phyloP scores from a whole-genome alignment of 2,113 vertebrate species.

The Peromyscus polionotus region DNA sequence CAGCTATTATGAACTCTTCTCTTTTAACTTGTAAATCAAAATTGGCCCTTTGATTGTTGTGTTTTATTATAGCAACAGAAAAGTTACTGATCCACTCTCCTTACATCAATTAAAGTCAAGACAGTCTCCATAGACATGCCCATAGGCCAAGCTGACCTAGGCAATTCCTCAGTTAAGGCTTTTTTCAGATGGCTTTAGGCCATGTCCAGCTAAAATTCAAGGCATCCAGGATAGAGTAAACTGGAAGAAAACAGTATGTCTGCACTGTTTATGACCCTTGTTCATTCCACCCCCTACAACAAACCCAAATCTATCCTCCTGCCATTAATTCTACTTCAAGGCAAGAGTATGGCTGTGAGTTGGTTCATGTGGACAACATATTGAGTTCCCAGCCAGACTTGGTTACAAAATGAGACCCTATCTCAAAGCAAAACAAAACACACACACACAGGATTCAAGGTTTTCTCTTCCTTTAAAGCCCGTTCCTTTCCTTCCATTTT shows the following conservation, averaged over 20 bases:
- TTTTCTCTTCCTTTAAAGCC: slow-evolving; percentile 50
- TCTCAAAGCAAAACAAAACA: not conserved
- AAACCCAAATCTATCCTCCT: not conserved
- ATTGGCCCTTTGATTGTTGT: not conserved
- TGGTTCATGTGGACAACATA: not conserved
- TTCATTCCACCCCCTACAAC: not conserved
- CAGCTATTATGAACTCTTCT: not conserved
- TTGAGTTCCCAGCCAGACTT: not conserved
- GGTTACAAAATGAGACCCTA: not conserved
- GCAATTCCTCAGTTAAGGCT: not conserved
- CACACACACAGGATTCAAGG: not conserved
- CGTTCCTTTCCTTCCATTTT: slow-evolving; percentile 53
- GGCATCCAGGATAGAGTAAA: not conserved
- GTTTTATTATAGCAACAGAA: not conserved
- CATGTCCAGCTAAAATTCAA: not conserved
- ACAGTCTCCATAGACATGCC: not conserved
- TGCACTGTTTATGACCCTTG: not conserved
- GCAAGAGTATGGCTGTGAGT: not conserved
- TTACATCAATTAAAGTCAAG: not conserved
- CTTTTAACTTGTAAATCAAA: not conserved
- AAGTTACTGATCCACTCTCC: not conserved
- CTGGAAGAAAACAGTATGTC: not conserved
- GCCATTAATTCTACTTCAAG: not conserved
- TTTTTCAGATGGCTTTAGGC: not conserved
- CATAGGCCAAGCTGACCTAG: not conserved